Percentiles rank a stretch among this genome's conserved stretches.
Evolutionary conservation across 2,888 invertebrate species (phyloP).

Genomic region (Caenorhabditis drosophilae): DNA sequence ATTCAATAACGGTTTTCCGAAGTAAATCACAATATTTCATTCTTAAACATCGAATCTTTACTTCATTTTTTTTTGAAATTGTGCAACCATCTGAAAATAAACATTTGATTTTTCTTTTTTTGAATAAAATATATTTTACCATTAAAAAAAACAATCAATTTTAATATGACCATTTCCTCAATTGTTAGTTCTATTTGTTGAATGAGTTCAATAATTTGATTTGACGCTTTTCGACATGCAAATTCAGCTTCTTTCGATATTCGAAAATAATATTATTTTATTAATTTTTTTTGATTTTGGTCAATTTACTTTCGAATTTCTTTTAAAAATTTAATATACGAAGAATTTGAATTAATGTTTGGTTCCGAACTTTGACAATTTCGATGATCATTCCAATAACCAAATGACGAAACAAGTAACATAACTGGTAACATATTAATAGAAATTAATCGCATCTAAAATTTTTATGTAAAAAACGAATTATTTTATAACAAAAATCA

Average conservation of each 20-base stretch:
- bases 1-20: too few relatives aligned
- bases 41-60: not conserved
- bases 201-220: not conserved
- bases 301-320: not conserved
- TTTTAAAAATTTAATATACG: not conserved
- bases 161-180: not conserved
- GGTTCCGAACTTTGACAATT: too few relatives aligned
- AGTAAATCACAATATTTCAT: not conserved
- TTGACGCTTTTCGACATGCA: not conserved
- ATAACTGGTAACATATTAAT: not conserved
- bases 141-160: not conserved
- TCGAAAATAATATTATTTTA: not conserved
- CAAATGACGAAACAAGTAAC: not conserved
- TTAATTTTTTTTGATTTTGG: not conserved
- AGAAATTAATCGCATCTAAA: not conserved
- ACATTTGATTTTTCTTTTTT: not conserved
- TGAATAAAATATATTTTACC: not conserved
- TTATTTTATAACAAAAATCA: not conserved
- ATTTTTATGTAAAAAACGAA: not conserved
- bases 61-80: not conserved
- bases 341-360: not conserved
- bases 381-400: not conserved
- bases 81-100: not conserved
- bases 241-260: not conserved
- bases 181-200: not conserved